These are phyloP conservation scores for Phainopepla nitens DNA, from an alignment of 2,113 vertebrate genomes.

Conservation along the genomic window DNA sequence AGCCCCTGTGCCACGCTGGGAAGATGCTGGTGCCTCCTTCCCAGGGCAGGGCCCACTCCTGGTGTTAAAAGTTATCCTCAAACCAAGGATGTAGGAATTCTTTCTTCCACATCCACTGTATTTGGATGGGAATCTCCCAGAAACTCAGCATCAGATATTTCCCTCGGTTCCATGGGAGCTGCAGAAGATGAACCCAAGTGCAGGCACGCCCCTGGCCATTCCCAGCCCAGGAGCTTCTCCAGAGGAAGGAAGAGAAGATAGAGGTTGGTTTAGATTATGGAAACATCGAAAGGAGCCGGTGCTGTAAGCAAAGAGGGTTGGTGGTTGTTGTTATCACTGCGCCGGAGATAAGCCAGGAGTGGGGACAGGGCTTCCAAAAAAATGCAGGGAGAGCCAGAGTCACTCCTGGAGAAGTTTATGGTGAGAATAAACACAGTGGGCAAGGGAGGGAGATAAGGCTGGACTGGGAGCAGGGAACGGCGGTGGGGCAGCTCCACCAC, in stretches of 20 bases:
- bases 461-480: not conserved
- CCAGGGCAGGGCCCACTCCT: accelerated
- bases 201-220: not conserved
- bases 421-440: not conserved
- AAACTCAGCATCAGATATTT: not conserved
- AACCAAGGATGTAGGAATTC: not conserved
- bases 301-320: not conserved
- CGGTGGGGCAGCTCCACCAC: accelerated
- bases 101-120: not conserved
- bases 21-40: not conserved
- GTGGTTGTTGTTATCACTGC: not conserved
- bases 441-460: not conserved
- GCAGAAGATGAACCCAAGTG: not conserved
- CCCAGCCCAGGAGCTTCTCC: not conserved
- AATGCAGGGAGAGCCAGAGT: not conserved
- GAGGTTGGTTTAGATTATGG: not conserved
- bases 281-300: not conserved
- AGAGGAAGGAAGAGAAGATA: slow-evolving; percentile 11
- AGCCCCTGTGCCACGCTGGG: not conserved
- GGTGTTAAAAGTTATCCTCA: not conserved
- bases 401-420: not conserved
- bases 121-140: not conserved
- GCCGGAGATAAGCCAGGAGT: not conserved
- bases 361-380: slow-evolving; percentile 34
- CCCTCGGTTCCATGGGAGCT: not conserved